phyloP scores from a whole-genome alignment of 2,797 vertebrate species.

The Enteromius radiatus region DNA sequence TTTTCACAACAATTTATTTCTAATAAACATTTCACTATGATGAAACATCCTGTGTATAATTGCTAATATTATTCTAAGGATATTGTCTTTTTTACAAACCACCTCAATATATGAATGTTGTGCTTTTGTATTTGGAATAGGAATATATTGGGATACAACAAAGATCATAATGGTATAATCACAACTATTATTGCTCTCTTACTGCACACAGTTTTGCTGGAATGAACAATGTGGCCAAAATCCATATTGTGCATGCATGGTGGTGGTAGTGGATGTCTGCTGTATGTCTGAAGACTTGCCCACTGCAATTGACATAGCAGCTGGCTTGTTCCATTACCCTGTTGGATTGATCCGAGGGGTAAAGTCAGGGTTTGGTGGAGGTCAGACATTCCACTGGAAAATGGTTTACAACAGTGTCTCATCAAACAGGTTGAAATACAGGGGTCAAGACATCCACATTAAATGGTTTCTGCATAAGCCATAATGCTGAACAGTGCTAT shows the following conservation, averaged over 20 bases:
- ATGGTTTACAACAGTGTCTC: conserved; percentile 4
- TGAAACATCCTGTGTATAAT: neutral
- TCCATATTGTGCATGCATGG: neutral
- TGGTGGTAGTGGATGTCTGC: neutral
- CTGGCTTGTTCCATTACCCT: conserved; percentile 9
- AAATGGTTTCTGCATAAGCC: conserved; percentile 5
- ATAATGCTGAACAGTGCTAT: conserved; percentile 2
- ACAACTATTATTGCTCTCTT: neutral
- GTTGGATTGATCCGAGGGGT: conserved; percentile 5
- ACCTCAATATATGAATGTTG: neutral
- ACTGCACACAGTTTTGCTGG: neutral
- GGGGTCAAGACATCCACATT: conserved; percentile 22
- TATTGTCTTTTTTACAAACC: neutral
- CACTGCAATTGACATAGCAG: conserved; percentile 10
- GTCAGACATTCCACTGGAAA: conserved; percentile 19
- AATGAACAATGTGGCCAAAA: conserved; percentile 10
- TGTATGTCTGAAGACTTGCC: neutral
- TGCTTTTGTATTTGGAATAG: neutral
- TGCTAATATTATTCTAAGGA: neutral
- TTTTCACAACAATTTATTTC: conserved; percentile 3
- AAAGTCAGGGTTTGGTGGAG: conserved; percentile 26
- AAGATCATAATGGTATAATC: neutral
- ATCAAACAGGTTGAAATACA: conserved; percentile 21
- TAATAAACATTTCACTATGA: conserved; percentile 19
- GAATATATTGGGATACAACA: neutral